Evolutionary conservation across 2,113 vertebrate species (phyloP), one percentile per base, ranked within the genome.

Genomic region (Hyperoodon ampullatus): DNA sequence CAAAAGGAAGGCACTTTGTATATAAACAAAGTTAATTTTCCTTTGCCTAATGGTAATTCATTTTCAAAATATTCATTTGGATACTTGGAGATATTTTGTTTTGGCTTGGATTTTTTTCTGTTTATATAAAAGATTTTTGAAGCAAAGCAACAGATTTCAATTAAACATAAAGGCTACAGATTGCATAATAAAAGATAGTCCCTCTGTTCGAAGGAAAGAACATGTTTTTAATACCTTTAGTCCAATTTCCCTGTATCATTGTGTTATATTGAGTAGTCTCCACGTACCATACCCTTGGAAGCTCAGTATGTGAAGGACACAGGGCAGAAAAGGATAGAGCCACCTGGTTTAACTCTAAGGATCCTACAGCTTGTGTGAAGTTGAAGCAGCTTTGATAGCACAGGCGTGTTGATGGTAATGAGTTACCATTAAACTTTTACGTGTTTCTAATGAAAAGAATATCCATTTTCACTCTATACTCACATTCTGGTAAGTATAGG

Each of bases 1-100:
- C 53, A 72, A 96, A 92, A 95, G 6, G 21, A 93, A 94, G 42
- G 21, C n/a, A 90, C 30, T 94, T 93, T 93, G 26, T 28, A 86
- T 83, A 35, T n/a, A 93, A 96, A 93, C 70, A 92, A 70, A 53
- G 8, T 75, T 77, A 71, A 71, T 94, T 83, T 97, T 97, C 42
- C 2, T 92, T 97, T 93, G 24, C 77, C 68, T 90, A 35, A 75
- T 6, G 88, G 19, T 68, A 70, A 89, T 91, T 96, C 33, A 91
- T 88, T 91, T 97, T 72, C 47, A 88, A 90, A 96, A 93, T 92
- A 90, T 47, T 90, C 65, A 63, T 72, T 47, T 47, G 35, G 66
- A 8, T 75, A 68, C 63, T 70, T 93, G 42, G 19, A 96, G 53
- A 77, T 90, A 35, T 77, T 88, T 92, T 70, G 6, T 50, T 90